These are phyloP conservation scores for Rhadinocentrus ornatus DNA, from an alignment of 2,797 vertebrate genomes.

Conservation along the genomic window DNA sequence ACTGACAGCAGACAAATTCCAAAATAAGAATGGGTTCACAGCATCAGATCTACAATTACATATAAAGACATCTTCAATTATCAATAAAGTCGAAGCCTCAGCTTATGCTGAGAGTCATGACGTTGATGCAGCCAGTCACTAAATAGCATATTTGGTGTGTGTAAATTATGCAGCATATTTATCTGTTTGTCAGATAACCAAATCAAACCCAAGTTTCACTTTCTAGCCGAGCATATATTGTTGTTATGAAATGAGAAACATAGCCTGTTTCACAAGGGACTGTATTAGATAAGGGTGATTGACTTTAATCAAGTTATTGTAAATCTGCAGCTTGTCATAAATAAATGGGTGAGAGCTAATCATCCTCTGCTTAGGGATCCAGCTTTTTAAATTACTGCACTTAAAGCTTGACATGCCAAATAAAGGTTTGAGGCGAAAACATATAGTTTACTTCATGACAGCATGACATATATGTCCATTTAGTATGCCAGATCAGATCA, in stretches of 20 bases:
- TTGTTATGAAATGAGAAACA: slow-evolving; percentile 33
- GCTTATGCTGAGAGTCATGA: slow-evolving; percentile 20
- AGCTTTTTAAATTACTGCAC: slow-evolving; percentile 20
- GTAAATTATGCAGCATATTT: slow-evolving; percentile 31
- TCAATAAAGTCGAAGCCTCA: slow-evolving; percentile 28
- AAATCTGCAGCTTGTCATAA: slow-evolving; percentile 42
- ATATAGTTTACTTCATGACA: slow-evolving; percentile 1
- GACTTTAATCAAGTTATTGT: slow-evolving; percentile 48
- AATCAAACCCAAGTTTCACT: slow-evolving; percentile 29
- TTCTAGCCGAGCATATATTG: slow-evolving; percentile 18
- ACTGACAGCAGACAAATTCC: slow-evolving; percentile 29
- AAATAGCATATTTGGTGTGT: slow-evolving; percentile 10
- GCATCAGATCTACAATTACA: slow-evolving; percentile 20
- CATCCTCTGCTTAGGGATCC: slow-evolving; percentile 26
- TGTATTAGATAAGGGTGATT: slow-evolving; percentile 44
- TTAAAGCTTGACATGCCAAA: slow-evolving; percentile 36
- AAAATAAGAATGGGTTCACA: slow-evolving; percentile 28
- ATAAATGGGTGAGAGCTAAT: slow-evolving; percentile 46
- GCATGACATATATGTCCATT: slow-evolving; percentile 14
- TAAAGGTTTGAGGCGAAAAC: background rate
- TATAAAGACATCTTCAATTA: slow-evolving; percentile 20
- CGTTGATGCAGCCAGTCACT: slow-evolving; percentile 16
- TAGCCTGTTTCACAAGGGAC: slow-evolving; percentile 29
- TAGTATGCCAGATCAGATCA: background rate
- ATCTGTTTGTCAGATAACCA: slow-evolving; percentile 40